Percentiles rank a stretch among this genome's conserved stretches.
These are phyloP conservation scores for Lordiphosa andalusiaca DNA, from an alignment of 2,888 invertebrate species.

Conservation along the genomic window DNA sequence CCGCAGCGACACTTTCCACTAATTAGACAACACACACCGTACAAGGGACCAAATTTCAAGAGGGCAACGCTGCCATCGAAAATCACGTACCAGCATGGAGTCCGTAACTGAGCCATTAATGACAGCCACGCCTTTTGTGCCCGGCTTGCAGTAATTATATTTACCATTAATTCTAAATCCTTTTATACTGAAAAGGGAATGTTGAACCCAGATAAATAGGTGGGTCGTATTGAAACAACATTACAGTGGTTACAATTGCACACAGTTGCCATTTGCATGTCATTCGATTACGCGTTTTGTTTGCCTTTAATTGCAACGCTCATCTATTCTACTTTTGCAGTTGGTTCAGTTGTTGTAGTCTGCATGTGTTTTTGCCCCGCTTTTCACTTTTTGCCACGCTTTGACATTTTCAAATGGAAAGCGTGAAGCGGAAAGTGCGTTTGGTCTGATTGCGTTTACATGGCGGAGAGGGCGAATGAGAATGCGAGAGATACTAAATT, in stretches of 20 bases:
- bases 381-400: slow-evolving; percentile 3
- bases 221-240: slow-evolving; percentile 19
- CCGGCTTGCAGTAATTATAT: slow-evolving; percentile 54
- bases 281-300: slow-evolving; percentile 66
- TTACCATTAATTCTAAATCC: slow-evolving; percentile 55
- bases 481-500: slow-evolving; percentile 15
- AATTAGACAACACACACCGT: slow-evolving; percentile 53
- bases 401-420: slow-evolving; percentile 26
- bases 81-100: slow-evolving; percentile 1
- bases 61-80: background rate
- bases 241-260: slow-evolving; percentile 24
- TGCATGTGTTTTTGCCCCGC: background rate
- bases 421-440: slow-evolving; percentile 30
- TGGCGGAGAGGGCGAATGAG: slow-evolving; percentile 8
- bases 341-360: slow-evolving; percentile 16
- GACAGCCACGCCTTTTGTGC: slow-evolving; percentile 18
- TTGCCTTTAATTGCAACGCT: slow-evolving; percentile 61
- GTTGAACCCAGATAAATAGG: background rate
- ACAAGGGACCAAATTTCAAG: slow-evolving; percentile 35
- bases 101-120: slow-evolving; percentile 22
- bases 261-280: slow-evolving; percentile 43
- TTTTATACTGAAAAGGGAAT: slow-evolving; percentile 25
- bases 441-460: slow-evolving; percentile 23
- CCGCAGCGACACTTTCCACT: slow-evolving; percentile 48
- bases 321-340: slow-evolving; percentile 48